phyloP scores from a whole-genome alignment of 2,113 vertebrate genomes.

The Phalacrocorax aristotelis region DNA sequence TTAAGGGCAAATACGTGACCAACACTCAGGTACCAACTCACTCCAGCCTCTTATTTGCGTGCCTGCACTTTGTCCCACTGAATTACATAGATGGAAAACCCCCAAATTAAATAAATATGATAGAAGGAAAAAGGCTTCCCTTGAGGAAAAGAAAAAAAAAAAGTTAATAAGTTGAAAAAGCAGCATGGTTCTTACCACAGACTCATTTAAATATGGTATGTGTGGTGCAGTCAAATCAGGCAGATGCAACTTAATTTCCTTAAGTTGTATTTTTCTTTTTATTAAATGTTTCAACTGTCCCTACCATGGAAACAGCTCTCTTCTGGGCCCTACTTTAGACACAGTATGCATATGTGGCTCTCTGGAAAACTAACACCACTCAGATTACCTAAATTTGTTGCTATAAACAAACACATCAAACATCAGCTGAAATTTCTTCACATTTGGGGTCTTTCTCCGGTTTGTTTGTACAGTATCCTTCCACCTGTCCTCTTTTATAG shows the following conservation, averaged over 20 bases:
- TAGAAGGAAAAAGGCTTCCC: background rate
- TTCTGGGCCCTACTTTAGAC: background rate
- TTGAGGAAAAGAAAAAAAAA: background rate
- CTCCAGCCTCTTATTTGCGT: background rate
- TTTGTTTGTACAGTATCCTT: background rate
- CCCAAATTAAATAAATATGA: background rate
- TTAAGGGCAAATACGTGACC: background rate
- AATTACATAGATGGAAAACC: background rate
- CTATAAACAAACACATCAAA: background rate
- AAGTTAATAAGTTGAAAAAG: background rate
- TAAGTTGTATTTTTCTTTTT: background rate
- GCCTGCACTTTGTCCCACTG: background rate
- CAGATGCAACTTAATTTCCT: background rate
- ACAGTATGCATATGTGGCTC: background rate
- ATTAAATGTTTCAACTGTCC: background rate
- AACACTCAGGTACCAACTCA: background rate
- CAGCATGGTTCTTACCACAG: background rate
- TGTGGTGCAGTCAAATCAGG: background rate
- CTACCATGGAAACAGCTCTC: background rate
- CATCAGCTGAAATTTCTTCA: background rate
- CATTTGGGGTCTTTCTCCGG: background rate
- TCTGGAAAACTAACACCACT: background rate
- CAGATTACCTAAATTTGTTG: background rate
- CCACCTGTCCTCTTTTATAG: background rate
- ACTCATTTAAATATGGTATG: background rate